Evolutionary conservation across 2,797 vertebrate species (phyloP), one percentile per base, ranked within the genome.

Genomic region (Acestrorhynchus altus): DNA sequence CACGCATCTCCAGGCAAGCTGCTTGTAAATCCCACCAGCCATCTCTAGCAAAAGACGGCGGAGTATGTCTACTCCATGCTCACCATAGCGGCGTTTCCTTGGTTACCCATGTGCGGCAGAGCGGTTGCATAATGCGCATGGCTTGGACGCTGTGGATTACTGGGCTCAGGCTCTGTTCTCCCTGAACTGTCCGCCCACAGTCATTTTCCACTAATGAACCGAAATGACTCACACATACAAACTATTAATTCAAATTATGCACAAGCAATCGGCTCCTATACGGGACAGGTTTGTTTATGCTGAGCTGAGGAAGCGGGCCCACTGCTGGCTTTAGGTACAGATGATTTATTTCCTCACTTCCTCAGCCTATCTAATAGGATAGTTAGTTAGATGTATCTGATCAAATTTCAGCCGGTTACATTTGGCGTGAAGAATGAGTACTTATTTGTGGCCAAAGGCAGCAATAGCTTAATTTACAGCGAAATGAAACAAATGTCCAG

Each of bases 71-170:
- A 72, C 56, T 79, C 59, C 72, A 73, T 49, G 84, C 88, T 84
- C 57, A 47, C 71, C 61, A 26, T 77, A 85, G 71, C 87, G 83
- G 84, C 75, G 93, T 94, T 93, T 91, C 92, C 84, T 71, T 92
- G 92, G 93, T 89, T 90, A 93, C 92, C 82, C 81, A 85, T 89
- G 83, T 89, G 87, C 85, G 60, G 77, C 78, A 92, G 46, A 82
- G 83, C 20, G 86, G 89, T 94, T 93, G 90, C 91, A 77, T 94
- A 93, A 93, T 86, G 84, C 81, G 60, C 65, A 22, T 71, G 72
- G 81, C 84, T 82, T 71, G 75, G 69, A 80, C 49, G 15, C 70
- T 46, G 42, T 78, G 80, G 83, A 84, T 84, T 84, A 83, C 69
- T 91, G 86, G 87, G 92, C 85, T 83, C 86, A 78, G 81, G 85